Conservation (phyloP, 2,888 invertebrate species). For the Macaria liturata region DNA sequence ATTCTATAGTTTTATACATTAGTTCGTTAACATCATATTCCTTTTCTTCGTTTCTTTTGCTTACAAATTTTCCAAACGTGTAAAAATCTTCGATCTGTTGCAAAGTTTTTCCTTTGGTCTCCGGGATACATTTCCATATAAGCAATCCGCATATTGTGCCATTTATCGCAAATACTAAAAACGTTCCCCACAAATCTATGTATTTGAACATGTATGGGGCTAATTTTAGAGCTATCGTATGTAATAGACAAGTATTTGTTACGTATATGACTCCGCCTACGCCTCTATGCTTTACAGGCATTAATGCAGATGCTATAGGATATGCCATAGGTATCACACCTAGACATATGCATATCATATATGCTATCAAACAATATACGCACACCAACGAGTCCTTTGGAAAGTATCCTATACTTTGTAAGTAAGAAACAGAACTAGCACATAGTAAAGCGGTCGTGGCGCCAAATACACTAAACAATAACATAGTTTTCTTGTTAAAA, state of each 20-base stretch:
- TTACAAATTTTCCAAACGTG: conserved; percentile 11
- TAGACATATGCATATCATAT: conserved; percentile 17
- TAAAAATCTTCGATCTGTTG: conserved; percentile 32
- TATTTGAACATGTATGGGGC: conserved; percentile 29
- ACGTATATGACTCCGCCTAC: conserved; percentile 28
- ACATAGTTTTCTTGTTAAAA: conserved; percentile 16
- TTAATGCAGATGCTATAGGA: conserved; percentile 25
- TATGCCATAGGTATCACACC: conserved; percentile 18
- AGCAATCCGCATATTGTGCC: conserved; percentile 15
- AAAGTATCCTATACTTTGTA: conserved; percentile 20
- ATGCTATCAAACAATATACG: conserved; percentile 20
- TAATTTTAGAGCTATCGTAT: conserved; percentile 28
- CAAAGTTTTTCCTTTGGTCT: conserved; percentile 30
- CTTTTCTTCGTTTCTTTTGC: conserved; percentile 11
- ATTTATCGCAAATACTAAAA: conserved; percentile 21
- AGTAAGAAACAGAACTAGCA: conserved; percentile 17
- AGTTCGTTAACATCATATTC: conserved; percentile 4
- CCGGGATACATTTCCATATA: conserved; percentile 28
- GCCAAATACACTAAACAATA: conserved; percentile 14
- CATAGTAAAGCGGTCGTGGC: conserved; percentile 8
- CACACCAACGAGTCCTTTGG: conserved; percentile 18
- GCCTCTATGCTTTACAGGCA: conserved; percentile 35
- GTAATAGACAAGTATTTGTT: conserved; percentile 24
- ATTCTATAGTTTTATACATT: conserved; percentile 2
- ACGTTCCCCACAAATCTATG: conserved; percentile 29